phyloP scores from a whole-genome alignment of 2,797 vertebrate species.

The Anolis apletophallus region DNA sequence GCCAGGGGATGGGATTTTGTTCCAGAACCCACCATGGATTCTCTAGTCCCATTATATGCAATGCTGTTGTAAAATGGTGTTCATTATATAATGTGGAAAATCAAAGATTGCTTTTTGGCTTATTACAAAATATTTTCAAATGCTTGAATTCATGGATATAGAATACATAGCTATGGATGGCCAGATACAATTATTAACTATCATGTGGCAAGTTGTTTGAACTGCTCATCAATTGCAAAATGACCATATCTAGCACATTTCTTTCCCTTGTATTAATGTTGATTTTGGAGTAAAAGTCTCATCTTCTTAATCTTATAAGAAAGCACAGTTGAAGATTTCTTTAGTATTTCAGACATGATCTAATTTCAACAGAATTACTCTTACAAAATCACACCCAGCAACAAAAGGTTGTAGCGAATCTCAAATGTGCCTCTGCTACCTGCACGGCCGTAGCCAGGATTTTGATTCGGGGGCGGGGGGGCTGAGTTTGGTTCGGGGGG shows the following conservation, averaged over 20 bases:
- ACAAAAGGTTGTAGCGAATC: not conserved
- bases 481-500: no score
- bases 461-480: no score
- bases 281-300: not conserved
- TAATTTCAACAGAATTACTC: not conserved
- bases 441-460: no score
- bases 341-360: not conserved
- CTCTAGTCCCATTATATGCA: no score
- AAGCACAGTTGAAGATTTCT: not conserved
- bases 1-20: no score
- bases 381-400: not conserved
- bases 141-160: no score
- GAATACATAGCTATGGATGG: no score
- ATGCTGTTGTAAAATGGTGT: no score
- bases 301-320: not conserved
- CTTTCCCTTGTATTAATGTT: not conserved
- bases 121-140: no score
- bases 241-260: not conserved
- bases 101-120: no score
- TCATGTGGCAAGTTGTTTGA: not conserved
- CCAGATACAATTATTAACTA: not conserved
- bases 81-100: no score
- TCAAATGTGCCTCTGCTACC: not conserved
- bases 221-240: not conserved
- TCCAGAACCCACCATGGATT: no score